Base-by-base conservation (phyloP, 2,888 invertebrate genomes). In the Pandemis corylana region DNA sequence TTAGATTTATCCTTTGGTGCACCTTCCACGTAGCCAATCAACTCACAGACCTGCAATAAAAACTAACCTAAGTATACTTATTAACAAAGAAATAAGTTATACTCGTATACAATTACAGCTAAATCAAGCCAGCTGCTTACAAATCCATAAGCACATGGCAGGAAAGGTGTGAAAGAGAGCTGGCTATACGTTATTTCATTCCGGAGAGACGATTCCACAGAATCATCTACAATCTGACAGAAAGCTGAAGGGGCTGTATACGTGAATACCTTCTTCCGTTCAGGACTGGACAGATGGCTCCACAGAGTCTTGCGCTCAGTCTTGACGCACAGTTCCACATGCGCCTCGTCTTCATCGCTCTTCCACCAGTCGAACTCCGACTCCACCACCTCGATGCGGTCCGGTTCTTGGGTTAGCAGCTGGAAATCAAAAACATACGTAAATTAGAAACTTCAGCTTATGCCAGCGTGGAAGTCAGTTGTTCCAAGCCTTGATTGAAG, bases 201-300 rank as follows among this genome's bases (percentile, higher is more conserved):
- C 28, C 28, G 12, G 12, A 51, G 51, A 10, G 13, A 13, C 51
- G n/a, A 12, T 13, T 5, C 51, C 51, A 1, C n/a, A 13, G 5
- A n/a, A n/a, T n/a, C 51, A 7, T 4, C 7, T 53, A 53, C 12
- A 46, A 12, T 12, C 12, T 46, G 10, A 10, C 12, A 12, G 46
- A 51, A 13, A 51, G 51, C 49, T 51, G 13, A n/a, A n/a, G n/a
- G 3, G 20, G 56, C 12, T 5, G 5, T 65, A 36, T 36, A 36
- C 28, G 28, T 36, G 28, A 20, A 20, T 36, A 74, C 74, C 72
- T 92, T 94, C 80, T 94, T 92, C 84, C 94, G 96, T 81, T 96
- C 96, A 36, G 96, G 96, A 76, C 95, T 95, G 0, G 95, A 95
- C 53, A 96, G 92, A 78, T 96, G 95, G 36, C 96, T 95, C 94